phyloP scores from a whole-genome alignment of 2,888 invertebrate genomes.

The Drosophila recens region DNA sequence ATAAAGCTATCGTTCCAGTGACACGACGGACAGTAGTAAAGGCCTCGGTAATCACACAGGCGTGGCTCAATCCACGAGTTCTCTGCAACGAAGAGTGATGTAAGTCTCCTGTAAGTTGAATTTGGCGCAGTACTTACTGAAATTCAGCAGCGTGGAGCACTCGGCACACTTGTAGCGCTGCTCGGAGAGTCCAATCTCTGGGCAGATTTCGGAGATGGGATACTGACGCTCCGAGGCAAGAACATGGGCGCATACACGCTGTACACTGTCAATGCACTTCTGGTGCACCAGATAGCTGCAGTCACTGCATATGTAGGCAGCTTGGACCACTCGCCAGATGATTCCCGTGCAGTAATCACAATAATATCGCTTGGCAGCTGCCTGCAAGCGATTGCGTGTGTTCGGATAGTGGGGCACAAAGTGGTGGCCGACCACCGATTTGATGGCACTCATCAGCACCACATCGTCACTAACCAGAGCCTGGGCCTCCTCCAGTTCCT shows the following conservation, averaged over 20 bases:
- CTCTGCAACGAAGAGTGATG: slow-evolving; percentile 84
- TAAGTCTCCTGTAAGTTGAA: not conserved
- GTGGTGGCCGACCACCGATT: slow-evolving; percentile 92
- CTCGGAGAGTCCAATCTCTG: slow-evolving; percentile 93
- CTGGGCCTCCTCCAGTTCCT: slow-evolving; percentile 91
- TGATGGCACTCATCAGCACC: slow-evolving; percentile 66
- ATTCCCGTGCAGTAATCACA: slow-evolving; percentile 97
- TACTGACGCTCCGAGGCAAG: slow-evolving; percentile 91
- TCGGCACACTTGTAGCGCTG: slow-evolving; percentile 95
- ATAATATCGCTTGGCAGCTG: slow-evolving; percentile 88
- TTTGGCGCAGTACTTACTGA: slow-evolving; percentile 87
- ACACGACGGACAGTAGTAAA: slow-evolving; percentile 96
- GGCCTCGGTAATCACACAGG: slow-evolving; percentile 95
- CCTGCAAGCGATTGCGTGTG: slow-evolving; percentile 83
- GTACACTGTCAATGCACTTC: slow-evolving; percentile 93
- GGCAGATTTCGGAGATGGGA: slow-evolving; percentile 91
- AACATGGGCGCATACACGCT: slow-evolving; percentile 94
- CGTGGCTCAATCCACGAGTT: slow-evolving; percentile 91
- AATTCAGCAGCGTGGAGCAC: slow-evolving; percentile 90
- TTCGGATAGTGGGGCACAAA: slow-evolving; percentile 86
- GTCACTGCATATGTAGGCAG: slow-evolving; percentile 94
- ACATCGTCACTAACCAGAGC: slow-evolving; percentile 82
- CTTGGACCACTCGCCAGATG: slow-evolving; percentile 96
- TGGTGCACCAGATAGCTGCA: slow-evolving; percentile 93
- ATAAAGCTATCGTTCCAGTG: slow-evolving; percentile 94